These are phyloP conservation scores for Temnothorax longispinosus DNA, from an alignment of 1,140 invertebrate species.

Conservation along the genomic window DNA sequence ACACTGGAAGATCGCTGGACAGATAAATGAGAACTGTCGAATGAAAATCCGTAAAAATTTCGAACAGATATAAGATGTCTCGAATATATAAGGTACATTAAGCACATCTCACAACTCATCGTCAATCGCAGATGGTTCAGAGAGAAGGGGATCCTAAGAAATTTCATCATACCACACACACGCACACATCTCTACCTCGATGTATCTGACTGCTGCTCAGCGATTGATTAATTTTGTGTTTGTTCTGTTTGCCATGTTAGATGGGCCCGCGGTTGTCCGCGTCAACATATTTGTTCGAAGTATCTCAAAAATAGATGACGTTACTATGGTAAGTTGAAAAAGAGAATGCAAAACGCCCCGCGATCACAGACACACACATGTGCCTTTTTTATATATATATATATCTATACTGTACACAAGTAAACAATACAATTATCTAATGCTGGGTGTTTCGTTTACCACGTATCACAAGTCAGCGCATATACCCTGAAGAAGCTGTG, in stretches of 20 bases:
- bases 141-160: background rate
- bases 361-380: slow-evolving; percentile 71
- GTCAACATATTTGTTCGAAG: slow-evolving; percentile 99
- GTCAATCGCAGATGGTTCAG: slow-evolving; percentile 15
- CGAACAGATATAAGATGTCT: background rate
- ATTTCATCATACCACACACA: slow-evolving; percentile 47
- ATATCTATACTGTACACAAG: slow-evolving; percentile 19
- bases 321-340: slow-evolving; percentile 96
- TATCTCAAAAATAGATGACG: slow-evolving; percentile 99
- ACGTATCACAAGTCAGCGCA: slow-evolving; percentile 34
- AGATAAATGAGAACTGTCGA: slow-evolving; percentile 11
- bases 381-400: slow-evolving; percentile 39
- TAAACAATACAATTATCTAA: slow-evolving; percentile 29
- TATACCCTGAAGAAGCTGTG: background rate
- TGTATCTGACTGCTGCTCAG: slow-evolving; percentile 67
- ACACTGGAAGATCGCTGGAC: slow-evolving; percentile 7
- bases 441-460: slow-evolving; percentile 63
- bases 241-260: slow-evolving; percentile 88
- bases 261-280: slow-evolving; percentile 95
- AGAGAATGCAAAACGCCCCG: slow-evolving; percentile 73
- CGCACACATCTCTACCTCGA: slow-evolving; percentile 57
- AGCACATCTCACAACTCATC: slow-evolving; percentile 39
- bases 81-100: slow-evolving; percentile 29
- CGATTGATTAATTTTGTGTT: slow-evolving; percentile 83
- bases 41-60: background rate